Evolutionary conservation across 2,888 invertebrate species (phyloP).

Genomic region (Philhelius pedissequus): DNA sequence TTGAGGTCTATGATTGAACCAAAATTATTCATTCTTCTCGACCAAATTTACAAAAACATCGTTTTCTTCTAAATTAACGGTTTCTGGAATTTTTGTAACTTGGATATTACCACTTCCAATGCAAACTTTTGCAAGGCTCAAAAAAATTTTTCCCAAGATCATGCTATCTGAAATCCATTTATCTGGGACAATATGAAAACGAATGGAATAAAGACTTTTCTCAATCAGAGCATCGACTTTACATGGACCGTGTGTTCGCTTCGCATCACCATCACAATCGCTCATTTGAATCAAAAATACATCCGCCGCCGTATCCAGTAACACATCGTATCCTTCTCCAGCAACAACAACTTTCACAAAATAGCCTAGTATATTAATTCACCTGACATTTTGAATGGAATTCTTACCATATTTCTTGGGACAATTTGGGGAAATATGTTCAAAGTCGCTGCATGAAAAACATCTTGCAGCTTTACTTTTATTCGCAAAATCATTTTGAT

Average conservation of each 20-base stretch:
- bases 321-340: background rate
- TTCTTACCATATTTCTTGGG: background rate
- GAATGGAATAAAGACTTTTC: background rate
- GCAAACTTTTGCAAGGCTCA: no score
- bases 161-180: no score
- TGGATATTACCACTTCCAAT: background rate
- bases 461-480: no score
- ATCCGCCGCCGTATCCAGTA: no score
- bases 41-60: background rate
- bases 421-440: constrained; percentile 19
- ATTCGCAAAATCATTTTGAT: no score
- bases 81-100: background rate
- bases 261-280: constrained; percentile 2
- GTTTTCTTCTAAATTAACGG: background rate
- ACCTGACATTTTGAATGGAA: background rate
- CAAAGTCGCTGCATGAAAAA: no score
- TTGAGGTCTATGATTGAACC: background rate
- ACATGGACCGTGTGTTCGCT: constrained; percentile 16
- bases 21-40: no score
- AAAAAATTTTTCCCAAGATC: no score
- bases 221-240: background rate
- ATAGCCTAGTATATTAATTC: background rate
- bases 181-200: constrained; percentile 28
- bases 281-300: constrained; percentile 17
- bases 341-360: background rate